Evolutionary conservation across 2,797 vertebrate species (phyloP).

Genomic region (Onychomys arenicola): DNA sequence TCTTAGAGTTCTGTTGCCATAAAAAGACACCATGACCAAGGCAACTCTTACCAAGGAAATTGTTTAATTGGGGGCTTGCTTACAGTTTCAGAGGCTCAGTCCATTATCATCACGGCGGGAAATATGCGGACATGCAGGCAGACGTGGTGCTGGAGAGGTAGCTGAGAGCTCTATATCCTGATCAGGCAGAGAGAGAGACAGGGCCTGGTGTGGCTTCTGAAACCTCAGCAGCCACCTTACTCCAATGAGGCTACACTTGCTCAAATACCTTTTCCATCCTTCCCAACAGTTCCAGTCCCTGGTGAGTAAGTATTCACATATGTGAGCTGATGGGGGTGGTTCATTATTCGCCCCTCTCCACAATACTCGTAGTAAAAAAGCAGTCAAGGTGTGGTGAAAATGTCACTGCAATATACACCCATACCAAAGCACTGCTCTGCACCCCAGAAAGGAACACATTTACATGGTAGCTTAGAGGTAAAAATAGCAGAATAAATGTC

Average conservation of each 20-base stretch:
- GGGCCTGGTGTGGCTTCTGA: not conserved
- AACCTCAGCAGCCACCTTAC: not conserved
- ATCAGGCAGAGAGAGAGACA: not conserved
- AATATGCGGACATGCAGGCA: not conserved
- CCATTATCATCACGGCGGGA: not conserved
- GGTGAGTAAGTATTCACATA: not conserved
- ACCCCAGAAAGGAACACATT: too few species aligned
- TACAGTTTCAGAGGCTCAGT: not conserved
- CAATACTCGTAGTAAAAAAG: not conserved
- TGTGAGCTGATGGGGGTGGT: not conserved
- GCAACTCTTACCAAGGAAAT: not conserved
- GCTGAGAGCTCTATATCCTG: not conserved
- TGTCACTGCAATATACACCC: not conserved
- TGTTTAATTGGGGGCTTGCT: not conserved
- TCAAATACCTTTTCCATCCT: too few species aligned
- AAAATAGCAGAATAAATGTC: not conserved
- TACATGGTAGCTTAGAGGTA: not conserved
- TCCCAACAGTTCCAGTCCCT: not conserved
- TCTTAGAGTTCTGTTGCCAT: not conserved
- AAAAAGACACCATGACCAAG: not conserved
- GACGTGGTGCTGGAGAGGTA: not conserved
- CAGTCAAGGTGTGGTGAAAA: not conserved
- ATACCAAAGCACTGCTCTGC: too few species aligned
- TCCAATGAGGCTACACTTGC: not conserved
- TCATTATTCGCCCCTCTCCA: not conserved